Conservation (phyloP, 2,797 vertebrate species). For the Rhinogobio ventralis region DNA sequence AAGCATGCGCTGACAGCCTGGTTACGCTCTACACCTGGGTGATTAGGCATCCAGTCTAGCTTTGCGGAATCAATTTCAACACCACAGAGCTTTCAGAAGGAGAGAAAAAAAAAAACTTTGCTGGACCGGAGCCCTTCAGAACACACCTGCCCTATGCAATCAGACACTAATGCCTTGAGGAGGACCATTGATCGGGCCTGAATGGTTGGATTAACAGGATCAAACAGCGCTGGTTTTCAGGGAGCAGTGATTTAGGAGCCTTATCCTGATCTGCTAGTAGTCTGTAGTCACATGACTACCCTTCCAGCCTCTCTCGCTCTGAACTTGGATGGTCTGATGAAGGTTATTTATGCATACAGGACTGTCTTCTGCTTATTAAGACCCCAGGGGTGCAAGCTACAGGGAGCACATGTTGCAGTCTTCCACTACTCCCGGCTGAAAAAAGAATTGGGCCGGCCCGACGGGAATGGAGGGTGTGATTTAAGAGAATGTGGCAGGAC, state of each 20-base stretch:
- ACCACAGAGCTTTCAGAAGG: constrained; percentile 41
- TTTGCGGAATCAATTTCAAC: constrained; percentile 56
- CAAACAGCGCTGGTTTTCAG: constrained; percentile 51
- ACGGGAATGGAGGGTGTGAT: background rate
- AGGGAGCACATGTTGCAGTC: constrained; percentile 32
- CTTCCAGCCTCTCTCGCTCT: constrained; percentile 36
- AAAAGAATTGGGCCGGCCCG: constrained; percentile 14
- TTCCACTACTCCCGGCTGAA: background rate
- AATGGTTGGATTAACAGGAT: constrained; percentile 60
- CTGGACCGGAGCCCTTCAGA: constrained; percentile 38
- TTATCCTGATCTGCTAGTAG: constrained; percentile 42
- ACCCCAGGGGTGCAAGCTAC: constrained; percentile 43
- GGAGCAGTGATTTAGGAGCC: constrained; percentile 49
- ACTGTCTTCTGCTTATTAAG: constrained; percentile 41
- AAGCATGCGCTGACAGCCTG: constrained; percentile 39
- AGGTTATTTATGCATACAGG: constrained; percentile 50
- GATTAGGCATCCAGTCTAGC: constrained; percentile 57
- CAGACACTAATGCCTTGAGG: constrained; percentile 46
- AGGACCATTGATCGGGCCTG: constrained; percentile 54
- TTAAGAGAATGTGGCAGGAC: constrained; percentile 33
- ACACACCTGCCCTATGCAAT: constrained; percentile 52
- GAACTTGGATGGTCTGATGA: constrained; percentile 55
- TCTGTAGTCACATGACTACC: constrained; percentile 31
- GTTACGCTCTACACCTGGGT: constrained; percentile 52
- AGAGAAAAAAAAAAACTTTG: constrained; percentile 35